A percentile compares a stretch with the other conserved stretches of the same genome.
Conservation (phyloP, 2,113 vertebrate species). For the Hippopotamus amphibius region DNA sequence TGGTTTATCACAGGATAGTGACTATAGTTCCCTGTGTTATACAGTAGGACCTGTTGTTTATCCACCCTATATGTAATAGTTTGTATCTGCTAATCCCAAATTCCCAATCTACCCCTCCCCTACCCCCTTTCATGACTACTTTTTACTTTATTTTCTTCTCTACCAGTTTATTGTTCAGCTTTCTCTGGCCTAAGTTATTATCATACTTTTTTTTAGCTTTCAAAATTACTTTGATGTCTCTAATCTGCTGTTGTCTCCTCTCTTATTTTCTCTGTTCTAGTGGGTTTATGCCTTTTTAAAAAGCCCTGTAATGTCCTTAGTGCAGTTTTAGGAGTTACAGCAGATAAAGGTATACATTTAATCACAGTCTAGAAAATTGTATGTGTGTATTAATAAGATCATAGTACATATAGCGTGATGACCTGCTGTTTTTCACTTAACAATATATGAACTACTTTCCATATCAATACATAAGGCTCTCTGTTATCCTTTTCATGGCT, state of each 20-base stretch:
- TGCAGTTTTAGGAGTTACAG: constrained; percentile 3
- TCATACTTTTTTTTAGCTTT: not conserved
- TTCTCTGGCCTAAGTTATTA: not conserved
- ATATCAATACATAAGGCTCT: not conserved
- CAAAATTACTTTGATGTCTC: not conserved
- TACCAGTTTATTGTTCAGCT: not conserved
- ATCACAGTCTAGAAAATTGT: not conserved
- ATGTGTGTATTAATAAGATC: not conserved
- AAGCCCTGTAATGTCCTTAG: not conserved
- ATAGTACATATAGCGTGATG: not conserved
- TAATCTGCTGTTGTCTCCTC: not conserved
- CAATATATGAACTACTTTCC: not conserved
- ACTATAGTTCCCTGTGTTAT: not conserved
- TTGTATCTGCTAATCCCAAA: not conserved
- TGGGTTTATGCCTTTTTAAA: not conserved
- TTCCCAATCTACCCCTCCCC: not conserved
- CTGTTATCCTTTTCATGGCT: not conserved
- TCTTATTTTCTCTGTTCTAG: not conserved
- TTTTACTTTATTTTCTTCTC: constrained; percentile 7
- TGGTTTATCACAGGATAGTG: not conserved
- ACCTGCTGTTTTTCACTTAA: constrained; percentile 25
- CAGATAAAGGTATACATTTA: not conserved
- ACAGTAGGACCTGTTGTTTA: not conserved
- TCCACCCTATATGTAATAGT: not conserved
- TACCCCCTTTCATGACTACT: not conserved